Evolutionary conservation across 2,888 invertebrate species (phyloP).

Genomic region (Trimorus sp.): DNA sequence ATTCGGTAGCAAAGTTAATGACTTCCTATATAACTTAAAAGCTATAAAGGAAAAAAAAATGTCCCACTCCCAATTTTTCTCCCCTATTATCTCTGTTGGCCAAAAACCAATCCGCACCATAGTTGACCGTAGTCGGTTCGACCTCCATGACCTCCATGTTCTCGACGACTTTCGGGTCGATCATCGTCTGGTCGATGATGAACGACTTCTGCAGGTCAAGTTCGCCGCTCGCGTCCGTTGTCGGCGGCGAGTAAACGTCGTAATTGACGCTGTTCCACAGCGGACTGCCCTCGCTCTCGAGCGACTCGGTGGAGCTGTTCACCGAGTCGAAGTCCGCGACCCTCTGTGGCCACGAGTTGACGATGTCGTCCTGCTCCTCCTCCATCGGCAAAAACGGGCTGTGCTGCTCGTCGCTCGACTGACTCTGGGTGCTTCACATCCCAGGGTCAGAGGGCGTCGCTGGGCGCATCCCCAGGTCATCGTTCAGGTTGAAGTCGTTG

Average conservation of each 20-base stretch:
- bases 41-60: too few species aligned
- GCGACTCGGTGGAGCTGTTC: slow-evolving; percentile 75
- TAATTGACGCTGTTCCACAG: slow-evolving; percentile 75
- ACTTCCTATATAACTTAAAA: too few species aligned
- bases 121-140: slow-evolving; percentile 17
- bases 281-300: slow-evolving; percentile 72
- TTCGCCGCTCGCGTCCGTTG: slow-evolving; percentile 70
- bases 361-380: slow-evolving; percentile 74
- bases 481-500: slow-evolving; percentile 82
- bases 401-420: slow-evolving; percentile 83
- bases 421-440: slow-evolving; percentile 83
- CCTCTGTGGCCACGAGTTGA: slow-evolving; percentile 75
- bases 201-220: slow-evolving; percentile 73
- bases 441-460: slow-evolving; percentile 86
- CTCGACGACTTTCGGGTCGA: slow-evolving; percentile 69
- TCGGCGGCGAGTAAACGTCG: slow-evolving; percentile 75
- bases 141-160: slow-evolving; percentile 45
- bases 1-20: too few species aligned
- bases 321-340: slow-evolving; percentile 75
- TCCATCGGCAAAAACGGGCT: slow-evolving; percentile 82
- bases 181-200: slow-evolving; percentile 69
- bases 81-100: too few species aligned
- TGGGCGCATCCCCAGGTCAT: slow-evolving; percentile 75
- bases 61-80: too few species aligned
- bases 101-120: slow-evolving; percentile 29